A percentile compares a stretch with the other conserved stretches of the same genome.
Conservation (phyloP, 2,113 vertebrate species). For the Macaca nemestrina region DNA sequence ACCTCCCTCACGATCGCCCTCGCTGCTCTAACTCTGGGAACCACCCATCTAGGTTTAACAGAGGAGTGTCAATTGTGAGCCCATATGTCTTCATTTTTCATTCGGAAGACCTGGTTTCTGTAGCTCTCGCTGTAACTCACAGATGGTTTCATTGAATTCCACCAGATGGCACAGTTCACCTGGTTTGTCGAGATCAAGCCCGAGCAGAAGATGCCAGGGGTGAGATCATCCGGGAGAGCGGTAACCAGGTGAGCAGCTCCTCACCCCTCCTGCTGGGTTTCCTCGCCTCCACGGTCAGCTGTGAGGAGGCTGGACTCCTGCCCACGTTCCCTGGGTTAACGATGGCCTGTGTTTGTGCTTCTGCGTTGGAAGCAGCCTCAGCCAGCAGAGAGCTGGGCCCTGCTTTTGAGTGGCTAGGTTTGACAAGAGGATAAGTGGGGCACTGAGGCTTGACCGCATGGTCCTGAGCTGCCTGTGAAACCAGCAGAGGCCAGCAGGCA, state of each 20-base stretch:
- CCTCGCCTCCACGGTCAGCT: background rate
- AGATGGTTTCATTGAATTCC: conserved; percentile 42
- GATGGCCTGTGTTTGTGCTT: background rate
- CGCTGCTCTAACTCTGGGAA: background rate
- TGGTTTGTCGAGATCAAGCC: conserved; percentile 88
- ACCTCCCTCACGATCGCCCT: background rate
- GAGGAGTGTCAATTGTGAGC: background rate
- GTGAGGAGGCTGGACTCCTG: too few species aligned
- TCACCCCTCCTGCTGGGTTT: background rate
- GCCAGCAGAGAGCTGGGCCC: rapidly evolving
- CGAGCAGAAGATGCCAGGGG: conserved; percentile 84
- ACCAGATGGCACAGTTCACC: conserved; percentile 91
- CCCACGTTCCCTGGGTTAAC: background rate
- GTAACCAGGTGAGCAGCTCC: conserved; percentile 83
- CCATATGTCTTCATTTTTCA: background rate
- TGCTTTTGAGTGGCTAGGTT: background rate
- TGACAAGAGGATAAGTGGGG: conserved; percentile 1
- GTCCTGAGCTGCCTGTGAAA: background rate
- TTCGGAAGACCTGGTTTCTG: background rate
- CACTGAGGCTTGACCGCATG: background rate
- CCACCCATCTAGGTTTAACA: background rate
- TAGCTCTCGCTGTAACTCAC: background rate
- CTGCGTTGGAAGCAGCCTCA: background rate
- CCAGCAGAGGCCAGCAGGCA: background rate
- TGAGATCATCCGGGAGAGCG: conserved; percentile 86